Percentiles rank a stretch among this genome's conserved stretches.
These are phyloP conservation scores for Callipepla californica DNA, from an alignment of 2,113 vertebrate genomes.

Conservation along the genomic window DNA sequence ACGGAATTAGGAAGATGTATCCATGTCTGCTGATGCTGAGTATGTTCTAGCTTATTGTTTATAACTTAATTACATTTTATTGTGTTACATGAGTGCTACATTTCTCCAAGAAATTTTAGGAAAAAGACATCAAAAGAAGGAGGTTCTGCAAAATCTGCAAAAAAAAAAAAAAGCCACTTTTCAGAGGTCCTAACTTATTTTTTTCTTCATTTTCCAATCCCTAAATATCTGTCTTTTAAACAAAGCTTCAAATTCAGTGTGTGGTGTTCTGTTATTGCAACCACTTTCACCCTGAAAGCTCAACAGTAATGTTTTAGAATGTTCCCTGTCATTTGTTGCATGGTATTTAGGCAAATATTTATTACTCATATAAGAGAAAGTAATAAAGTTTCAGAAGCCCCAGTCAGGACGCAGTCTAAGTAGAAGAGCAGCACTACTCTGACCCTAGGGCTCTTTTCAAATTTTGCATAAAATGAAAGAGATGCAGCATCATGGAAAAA, in stretches of 20 bases:
- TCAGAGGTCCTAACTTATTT: neutral
- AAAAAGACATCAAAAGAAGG: neutral
- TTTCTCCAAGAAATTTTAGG: neutral
- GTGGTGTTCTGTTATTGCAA: slow-evolving; percentile 39
- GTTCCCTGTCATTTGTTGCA: slow-evolving; percentile 26
- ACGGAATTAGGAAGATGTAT: neutral
- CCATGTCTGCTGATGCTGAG: neutral
- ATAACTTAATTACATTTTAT: neutral
- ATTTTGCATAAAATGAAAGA: slow-evolving; percentile 30
- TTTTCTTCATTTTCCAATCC: slow-evolving; percentile 3
- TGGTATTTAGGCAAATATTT: slow-evolving; percentile 16
- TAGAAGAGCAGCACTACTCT: slow-evolving; percentile 3
- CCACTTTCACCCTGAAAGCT: slow-evolving; percentile 7
- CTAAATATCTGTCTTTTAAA: slow-evolving; percentile 10
- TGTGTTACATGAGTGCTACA: neutral
- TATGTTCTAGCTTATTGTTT: neutral
- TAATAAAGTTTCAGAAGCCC: neutral
- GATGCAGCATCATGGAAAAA: slow-evolving; percentile 10
- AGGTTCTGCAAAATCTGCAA: neutral
- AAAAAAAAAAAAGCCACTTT: too few species aligned
- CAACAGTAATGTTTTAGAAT: slow-evolving; percentile 26
- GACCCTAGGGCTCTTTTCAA: neutral
- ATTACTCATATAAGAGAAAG: slow-evolving; percentile 4
- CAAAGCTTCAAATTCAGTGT: slow-evolving; percentile 16
- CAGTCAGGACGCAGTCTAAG: neutral